Evolutionary conservation across 2,113 vertebrate genomes (phyloP), one percentile per base, ranked within the genome.

Genomic region (Mobula hypostoma): DNA sequence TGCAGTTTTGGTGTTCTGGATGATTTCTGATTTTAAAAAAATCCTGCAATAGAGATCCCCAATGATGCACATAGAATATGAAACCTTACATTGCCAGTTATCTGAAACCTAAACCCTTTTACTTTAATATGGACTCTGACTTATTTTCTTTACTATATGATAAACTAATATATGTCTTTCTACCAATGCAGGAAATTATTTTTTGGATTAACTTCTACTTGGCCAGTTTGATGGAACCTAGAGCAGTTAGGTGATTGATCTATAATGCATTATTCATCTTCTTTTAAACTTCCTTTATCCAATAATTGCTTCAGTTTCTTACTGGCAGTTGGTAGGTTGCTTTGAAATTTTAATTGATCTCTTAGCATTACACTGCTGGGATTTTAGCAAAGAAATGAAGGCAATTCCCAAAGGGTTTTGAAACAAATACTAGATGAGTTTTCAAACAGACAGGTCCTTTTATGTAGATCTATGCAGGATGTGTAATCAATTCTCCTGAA

Each of bases 261-360:
- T 58, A n/a, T 94, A 96, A 96, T 96, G 95, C 96, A 93, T 93
- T 97, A 96, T 96, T 96, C 95, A 96, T 96, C 95, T 2, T 80
- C 95, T 97, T 97, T 96, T 95, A 95, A 96, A 95, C 94, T 95
- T 95, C 95, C 88, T 94, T 95, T 95, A 95, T 96, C 96, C 94
- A 96, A 95, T 96, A 96, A 96, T 96, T 97, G 96, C 96, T 96
- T 95, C 95, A 96, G 96, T 97, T 97, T 97, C 94, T 94, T 96
- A 97, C 96, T 0, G 95, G 96, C 95, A 96, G 95, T 95, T 95
- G 95, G 96, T 96, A 96, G 96, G 95, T 96, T 96, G 95, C 96
- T 96, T 96, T 97, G 96, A 97, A 97, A 95, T 91, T 95, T 95
- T 95, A 96, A 97, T 97, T 96, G 97, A 97, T 97, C 96, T 96